Evolutionary conservation across 2,113 vertebrate genomes (phyloP), one percentile per base, ranked within the genome.

Genomic region (Sylvilagus bachmani): DNA sequence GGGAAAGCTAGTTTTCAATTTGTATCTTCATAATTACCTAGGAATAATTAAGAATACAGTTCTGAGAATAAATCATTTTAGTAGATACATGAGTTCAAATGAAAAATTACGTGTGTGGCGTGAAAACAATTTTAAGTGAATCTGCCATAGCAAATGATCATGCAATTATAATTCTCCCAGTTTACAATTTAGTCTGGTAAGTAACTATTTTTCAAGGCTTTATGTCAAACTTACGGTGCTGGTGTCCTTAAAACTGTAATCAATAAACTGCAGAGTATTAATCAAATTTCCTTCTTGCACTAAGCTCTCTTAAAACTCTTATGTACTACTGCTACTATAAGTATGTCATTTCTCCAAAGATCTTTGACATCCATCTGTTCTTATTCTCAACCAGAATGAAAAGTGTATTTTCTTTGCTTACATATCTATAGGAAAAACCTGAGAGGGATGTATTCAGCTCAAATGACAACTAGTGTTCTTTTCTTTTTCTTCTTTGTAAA

Each of bases 41-140:
- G 55, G 86, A 96, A 97, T 73, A 97, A 97, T 96, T 95, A 93
- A 91, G 64, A 74, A 92, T 73, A 70, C 0, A 0, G 77, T 77
- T 89, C 44, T 79, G 36, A 83, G 91, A 94, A 94, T 69, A 80
- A 94, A 77, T 58, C 49, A 73, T 33, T 71, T 93, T 89, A 80
- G 44, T 85, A 90, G 77, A 94, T 92, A 61, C 69, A 75, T 66
- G 86, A 93, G 81, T 95, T 96, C 84, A 82, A 94, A 71, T 82
- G 70, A 96, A 96, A 95, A 93, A 75, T 77, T 81, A 91, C 38
- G 29, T 82, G 8, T 84, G 84, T 75, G 69, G 71, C 84, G 49
- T 96, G 80, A 95, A 97, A 93, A 77, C 16, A 89, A 88, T 67
- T 90, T 75, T 92, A 97, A 95, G 89, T 74, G 19, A 89, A 94